Evolutionary conservation across 2,888 invertebrate genomes (phyloP), one percentile per base, ranked within the genome.

Genomic region (Polydesmus complanatus): DNA sequence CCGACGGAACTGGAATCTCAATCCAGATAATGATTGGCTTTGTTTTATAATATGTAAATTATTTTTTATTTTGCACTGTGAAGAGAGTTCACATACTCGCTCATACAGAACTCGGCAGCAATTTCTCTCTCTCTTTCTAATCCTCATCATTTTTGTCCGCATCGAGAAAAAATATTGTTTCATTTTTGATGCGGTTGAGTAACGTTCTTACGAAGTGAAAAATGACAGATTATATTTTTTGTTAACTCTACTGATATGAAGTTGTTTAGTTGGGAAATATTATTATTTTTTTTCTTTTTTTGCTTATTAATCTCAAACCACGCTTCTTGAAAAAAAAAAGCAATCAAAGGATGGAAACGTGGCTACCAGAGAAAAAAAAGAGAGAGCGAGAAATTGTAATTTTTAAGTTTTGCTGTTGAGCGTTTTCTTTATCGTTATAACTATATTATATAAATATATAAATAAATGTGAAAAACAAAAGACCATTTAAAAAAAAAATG

Each of bases 1-100:
- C 56, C 62, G 3, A 51, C 62, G 23, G 63, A 63, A 27, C 57
- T 63, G 59, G 63, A 63, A 49, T 63, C 63, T 18, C 63, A 63
- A 55, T 63, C 63, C 54, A 63, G 63, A 62, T 63, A 63, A 62
- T 63, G 62, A 60, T 54, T 19, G 48, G 11, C 48, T 14, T 5
- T 5, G 5, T 26, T 14, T 26, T 54, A 14, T 51, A 22, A 8
- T 51, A 8, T 51, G 19, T 51, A 21, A 21, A n/a, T 51, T 51
- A 8, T 22, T 51, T 51, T 22, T 11, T 47, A 14, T 47, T 51
- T 51, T 51, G 19, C 51, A n/a, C 22, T 51, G 37, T 37, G 37
- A 14, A 14, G 14, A 14, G 37, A 37, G 37, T 37, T 37, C 5
- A 37, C 5, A 37, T 14, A 8, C 8, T 14, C 14, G 37, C 37